A percentile compares a stretch with the other conserved stretches of the same genome.
phyloP scores from a whole-genome alignment of 2,797 vertebrate species.

The Merluccius polli region DNA sequence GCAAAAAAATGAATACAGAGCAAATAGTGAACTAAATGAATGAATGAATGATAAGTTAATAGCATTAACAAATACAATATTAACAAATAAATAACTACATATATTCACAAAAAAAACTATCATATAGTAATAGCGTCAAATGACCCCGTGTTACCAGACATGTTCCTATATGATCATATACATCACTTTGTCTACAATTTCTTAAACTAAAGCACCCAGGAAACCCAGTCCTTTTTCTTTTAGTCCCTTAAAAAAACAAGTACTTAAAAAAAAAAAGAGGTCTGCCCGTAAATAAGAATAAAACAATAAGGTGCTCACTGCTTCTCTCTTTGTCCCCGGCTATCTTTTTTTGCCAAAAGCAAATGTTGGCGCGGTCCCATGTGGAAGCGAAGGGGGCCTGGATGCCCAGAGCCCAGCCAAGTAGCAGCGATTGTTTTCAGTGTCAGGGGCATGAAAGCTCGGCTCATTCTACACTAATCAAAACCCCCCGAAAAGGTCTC shows the following conservation, averaged over 20 bases:
- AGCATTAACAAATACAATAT: neutral
- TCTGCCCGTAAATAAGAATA: conserved; percentile 51
- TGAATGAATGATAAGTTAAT: neutral
- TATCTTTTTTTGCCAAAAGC: conserved; percentile 78
- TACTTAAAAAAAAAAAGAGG: conserved; percentile 40
- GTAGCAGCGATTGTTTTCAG: conserved; percentile 78
- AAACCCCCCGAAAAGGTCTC: conserved; percentile 72
- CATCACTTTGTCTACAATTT: neutral
- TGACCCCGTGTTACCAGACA: no score
- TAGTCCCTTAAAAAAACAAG: conserved; percentile 15
- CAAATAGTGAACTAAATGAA: neutral
- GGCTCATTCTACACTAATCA: conserved; percentile 78
- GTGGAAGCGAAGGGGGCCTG: conserved; percentile 70
- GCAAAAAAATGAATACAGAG: neutral
- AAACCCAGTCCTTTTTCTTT: neutral
- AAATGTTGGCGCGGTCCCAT: conserved; percentile 75
- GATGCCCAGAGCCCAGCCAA: conserved; percentile 74
- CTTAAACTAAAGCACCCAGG: neutral
- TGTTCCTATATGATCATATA: neutral
- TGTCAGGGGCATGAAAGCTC: conserved; percentile 79
- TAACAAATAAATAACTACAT: neutral
- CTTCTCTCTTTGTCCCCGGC: conserved; percentile 72
- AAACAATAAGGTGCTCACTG: conserved; percentile 63
- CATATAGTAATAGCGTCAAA: neutral
- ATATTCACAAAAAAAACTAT: neutral